phyloP scores from a whole-genome alignment of 2,888 invertebrate genomes.

The Malacosoma neustria region DNA sequence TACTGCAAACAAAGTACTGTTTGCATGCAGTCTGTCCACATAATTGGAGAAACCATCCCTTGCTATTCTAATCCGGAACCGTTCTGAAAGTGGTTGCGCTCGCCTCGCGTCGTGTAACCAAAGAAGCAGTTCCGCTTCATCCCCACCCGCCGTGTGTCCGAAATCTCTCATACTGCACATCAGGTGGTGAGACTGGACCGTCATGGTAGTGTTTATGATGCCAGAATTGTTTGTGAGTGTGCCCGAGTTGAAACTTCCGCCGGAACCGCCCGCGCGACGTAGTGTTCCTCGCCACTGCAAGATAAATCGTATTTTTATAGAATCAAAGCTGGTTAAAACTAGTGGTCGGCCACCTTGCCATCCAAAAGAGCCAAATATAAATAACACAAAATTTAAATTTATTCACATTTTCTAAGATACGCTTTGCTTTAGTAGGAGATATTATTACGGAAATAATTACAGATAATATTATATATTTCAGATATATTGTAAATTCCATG shows the following conservation, averaged over 20 bases:
- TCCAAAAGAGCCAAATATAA: no score
- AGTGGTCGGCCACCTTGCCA: no score
- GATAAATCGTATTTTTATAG: constrained; percentile 2
- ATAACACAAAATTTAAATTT: no score
- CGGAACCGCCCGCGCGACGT: constrained; percentile 59
- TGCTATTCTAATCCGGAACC: constrained; percentile 91
- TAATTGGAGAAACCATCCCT: constrained; percentile 94
- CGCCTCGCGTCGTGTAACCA: constrained; percentile 88
- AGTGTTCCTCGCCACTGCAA: constrained; percentile 64
- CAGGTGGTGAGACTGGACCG: constrained; percentile 75
- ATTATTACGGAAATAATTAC: no score
- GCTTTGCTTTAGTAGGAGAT: no score
- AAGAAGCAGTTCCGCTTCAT: constrained; percentile 92
- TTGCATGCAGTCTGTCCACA: constrained; percentile 89
- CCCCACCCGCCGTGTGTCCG: constrained; percentile 90
- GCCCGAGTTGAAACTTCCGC: constrained; percentile 62
- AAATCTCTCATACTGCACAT: constrained; percentile 88
- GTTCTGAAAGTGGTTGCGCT: constrained; percentile 88
- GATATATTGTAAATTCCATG: no score
- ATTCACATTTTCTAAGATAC: no score
- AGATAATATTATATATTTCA: no score
- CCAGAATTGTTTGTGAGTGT: constrained; percentile 45
- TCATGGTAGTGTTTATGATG: constrained; percentile 22
- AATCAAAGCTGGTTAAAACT: neutral
- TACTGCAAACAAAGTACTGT: constrained; percentile 92